A percentile compares a stretch with the other conserved stretches of the same genome.
Evolutionary conservation across 2,888 invertebrate species (phyloP).

Genomic region (Pristionchus entomophagus): DNA sequence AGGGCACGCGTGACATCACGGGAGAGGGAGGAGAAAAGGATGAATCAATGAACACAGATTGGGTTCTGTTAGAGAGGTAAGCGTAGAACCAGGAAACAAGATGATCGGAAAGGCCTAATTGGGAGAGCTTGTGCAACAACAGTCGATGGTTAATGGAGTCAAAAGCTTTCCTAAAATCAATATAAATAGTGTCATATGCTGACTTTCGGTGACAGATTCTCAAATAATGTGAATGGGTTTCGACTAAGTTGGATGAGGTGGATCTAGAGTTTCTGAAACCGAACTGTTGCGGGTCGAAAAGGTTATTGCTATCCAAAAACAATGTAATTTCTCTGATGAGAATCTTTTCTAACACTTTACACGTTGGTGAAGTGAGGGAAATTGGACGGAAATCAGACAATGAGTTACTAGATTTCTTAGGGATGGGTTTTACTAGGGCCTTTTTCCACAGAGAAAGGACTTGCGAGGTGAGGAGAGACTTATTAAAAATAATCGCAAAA

Average conservation of each 20-base stretch:
- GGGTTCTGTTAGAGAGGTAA: too few species aligned
- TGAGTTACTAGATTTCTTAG: background rate
- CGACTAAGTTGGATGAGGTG: background rate
- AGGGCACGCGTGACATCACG: background rate
- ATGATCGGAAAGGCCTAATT: background rate
- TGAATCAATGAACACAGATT: too few species aligned
- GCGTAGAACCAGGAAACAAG: background rate
- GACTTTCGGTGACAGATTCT: background rate
- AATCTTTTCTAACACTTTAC: too few species aligned
- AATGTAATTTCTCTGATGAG: background rate
- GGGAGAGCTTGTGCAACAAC: background rate
- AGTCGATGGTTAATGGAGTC: background rate
- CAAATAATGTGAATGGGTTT: background rate
- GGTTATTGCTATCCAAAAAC: background rate
- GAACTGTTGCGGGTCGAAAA: background rate
- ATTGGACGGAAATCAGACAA: background rate
- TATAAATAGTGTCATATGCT: background rate
- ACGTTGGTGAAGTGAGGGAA: background rate
- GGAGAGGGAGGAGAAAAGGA: too few species aligned
- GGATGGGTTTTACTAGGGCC: background rate
- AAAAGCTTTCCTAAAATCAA: too few species aligned
- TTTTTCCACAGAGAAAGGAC: background rate
- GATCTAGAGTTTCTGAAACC: background rate
- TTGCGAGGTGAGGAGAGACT: too few species aligned
- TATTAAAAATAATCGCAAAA: background rate